phyloP scores from a whole-genome alignment of 2,113 vertebrate species.

The Oxyruncus cristatus region DNA sequence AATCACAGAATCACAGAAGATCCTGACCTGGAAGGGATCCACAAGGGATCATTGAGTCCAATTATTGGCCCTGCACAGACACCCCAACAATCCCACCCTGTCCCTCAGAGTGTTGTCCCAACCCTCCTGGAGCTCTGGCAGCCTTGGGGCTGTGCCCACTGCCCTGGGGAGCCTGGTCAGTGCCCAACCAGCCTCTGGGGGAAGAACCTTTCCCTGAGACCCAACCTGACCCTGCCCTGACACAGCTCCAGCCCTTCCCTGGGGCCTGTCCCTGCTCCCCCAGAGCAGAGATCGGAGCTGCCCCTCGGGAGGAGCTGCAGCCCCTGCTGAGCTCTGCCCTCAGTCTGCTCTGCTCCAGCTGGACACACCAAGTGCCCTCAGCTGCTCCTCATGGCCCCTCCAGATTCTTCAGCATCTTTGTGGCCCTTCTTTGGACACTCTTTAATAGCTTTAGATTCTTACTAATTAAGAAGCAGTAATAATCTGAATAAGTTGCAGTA shows the following conservation, averaged over 20 bases:
- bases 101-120: not conserved
- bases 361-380: not conserved
- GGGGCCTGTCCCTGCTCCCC: not conserved
- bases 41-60: rapidly evolving
- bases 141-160: not conserved
- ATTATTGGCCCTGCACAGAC: rapidly evolving
- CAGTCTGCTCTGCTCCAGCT: not conserved
- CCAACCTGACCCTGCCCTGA: not conserved
- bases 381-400: not conserved
- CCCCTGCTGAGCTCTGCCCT: not conserved
- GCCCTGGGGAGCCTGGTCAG: not conserved
- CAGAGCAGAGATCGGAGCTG: not conserved
- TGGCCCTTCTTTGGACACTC: not conserved
- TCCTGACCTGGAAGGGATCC: not conserved
- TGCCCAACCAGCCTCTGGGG: not conserved
- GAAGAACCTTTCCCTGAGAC: not conserved
- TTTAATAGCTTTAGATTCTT: not conserved
- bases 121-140: not conserved
- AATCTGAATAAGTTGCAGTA: not conserved
- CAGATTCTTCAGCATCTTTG: not conserved
- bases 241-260: not conserved
- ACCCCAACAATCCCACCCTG: not conserved
- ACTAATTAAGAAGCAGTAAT: not conserved
- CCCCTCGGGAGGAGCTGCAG: not conserved
- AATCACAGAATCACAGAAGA: not conserved